Evolutionary conservation across 2,797 vertebrate species (phyloP).

Genomic region (Alca torda): DNA sequence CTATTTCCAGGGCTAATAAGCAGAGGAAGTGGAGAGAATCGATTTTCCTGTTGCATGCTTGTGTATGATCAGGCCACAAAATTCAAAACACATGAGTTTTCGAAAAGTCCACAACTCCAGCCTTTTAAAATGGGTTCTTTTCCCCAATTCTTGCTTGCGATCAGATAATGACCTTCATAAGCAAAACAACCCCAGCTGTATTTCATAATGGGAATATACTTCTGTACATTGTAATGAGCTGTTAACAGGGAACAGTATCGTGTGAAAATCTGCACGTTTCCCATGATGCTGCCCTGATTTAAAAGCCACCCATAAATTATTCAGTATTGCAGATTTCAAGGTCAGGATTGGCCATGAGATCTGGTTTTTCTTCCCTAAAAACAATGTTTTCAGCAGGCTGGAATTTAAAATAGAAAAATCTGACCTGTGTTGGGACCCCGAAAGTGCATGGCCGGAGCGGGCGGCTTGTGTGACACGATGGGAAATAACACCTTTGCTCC

Average conservation of each 20-base stretch:
- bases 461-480: neutral
- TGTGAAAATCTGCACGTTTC: constrained; percentile 62
- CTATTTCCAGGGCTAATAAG: constrained; percentile 48
- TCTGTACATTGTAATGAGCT: constrained; percentile 60
- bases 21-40: constrained; percentile 49
- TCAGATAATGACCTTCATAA: constrained; percentile 66
- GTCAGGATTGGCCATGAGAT: neutral
- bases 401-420: constrained; percentile 11
- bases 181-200: constrained; percentile 60
- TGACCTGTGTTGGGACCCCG: neutral
- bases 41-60: constrained; percentile 48
- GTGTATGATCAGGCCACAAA: constrained; percentile 20
- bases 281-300: constrained; percentile 35
- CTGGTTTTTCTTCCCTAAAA: neutral
- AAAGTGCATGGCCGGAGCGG: neutral
- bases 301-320: constrained; percentile 45
- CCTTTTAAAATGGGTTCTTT: constrained; percentile 47
- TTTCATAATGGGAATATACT: constrained; percentile 61
- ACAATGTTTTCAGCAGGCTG: neutral
- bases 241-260: constrained; percentile 58
- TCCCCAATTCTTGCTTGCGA: constrained; percentile 23
- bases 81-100: constrained; percentile 61
- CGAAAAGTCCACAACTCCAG: constrained; percentile 8
- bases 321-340: neutral
- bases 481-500: neutral